phyloP scores from a whole-genome alignment of 23 tunicate genomes.

The Trididemnum clinides region DNA sequence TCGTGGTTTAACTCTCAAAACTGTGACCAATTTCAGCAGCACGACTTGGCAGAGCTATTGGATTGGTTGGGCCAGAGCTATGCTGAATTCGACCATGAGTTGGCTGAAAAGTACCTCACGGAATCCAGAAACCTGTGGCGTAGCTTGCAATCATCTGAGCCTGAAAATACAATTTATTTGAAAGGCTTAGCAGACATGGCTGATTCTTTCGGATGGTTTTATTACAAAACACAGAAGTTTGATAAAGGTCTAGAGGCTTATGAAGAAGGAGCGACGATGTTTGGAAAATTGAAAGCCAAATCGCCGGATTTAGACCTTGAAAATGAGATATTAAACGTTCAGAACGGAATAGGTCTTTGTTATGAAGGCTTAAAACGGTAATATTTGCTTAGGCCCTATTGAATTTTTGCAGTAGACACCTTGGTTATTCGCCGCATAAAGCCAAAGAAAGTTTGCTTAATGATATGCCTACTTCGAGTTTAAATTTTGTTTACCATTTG shows the following conservation, averaged over 20 bases:
- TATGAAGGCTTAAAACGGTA: not conserved
- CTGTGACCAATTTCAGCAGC: not conserved
- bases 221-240: not conserved
- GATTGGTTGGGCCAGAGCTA: not conserved
- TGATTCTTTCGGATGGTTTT: not conserved
- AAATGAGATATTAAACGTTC: not conserved
- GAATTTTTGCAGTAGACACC: not conserved
- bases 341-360: not conserved
- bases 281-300: not conserved
- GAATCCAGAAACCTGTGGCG: not conserved
- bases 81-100: not conserved
- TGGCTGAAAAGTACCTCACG: not conserved
- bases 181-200: not conserved
- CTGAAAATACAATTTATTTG: not conserved
- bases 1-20: not conserved
- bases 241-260: not conserved
- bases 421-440: not conserved
- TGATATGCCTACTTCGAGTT: too few relatives aligned
- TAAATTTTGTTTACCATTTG: too few relatives aligned
- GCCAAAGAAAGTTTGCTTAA: not conserved
- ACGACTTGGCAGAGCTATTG: not conserved
- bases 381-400: not conserved
- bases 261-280: not conserved
- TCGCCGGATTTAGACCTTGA: not conserved
- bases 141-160: not conserved